Evolutionary conservation across 2,797 vertebrate genomes (phyloP).

Genomic region (Brachyrhaphis roseni): DNA sequence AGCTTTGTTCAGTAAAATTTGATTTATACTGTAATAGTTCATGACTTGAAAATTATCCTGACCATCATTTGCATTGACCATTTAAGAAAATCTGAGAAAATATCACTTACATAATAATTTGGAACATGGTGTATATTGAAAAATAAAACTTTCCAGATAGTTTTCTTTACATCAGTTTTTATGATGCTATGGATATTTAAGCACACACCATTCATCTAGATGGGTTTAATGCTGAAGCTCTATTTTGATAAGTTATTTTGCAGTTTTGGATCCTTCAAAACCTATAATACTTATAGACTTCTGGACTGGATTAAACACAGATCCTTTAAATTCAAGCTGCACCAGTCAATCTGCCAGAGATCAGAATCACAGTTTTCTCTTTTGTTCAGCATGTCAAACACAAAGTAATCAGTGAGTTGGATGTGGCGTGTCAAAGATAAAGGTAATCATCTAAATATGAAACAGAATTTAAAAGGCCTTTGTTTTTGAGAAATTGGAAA

Average conservation of each 20-base stretch:
- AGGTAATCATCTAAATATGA: background rate
- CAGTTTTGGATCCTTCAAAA: background rate
- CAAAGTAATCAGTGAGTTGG: background rate
- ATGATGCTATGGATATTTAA: background rate
- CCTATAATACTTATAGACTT: background rate
- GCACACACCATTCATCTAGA: background rate
- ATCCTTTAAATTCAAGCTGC: background rate
- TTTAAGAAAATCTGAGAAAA: no score
- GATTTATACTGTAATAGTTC: no score
- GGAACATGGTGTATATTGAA: no score
- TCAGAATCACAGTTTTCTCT: background rate
- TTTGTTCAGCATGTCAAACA: background rate
- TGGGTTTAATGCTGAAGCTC: background rate
- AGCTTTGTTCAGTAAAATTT: no score
- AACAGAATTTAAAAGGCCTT: background rate
- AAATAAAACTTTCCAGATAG: background rate
- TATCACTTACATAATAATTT: no score
- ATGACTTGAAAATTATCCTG: no score
- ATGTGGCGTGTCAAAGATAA: background rate
- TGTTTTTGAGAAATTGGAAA: background rate
- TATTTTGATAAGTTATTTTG: background rate
- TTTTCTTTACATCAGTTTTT: background rate
- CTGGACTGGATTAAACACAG: background rate
- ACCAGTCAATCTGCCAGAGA: background rate
- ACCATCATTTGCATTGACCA: no score